Percentiles rank a stretch among this genome's conserved stretches.
These are phyloP conservation scores for Periophthalmus modestus DNA, from an alignment of 2,113 vertebrate genomes.

Conservation along the genomic window DNA sequence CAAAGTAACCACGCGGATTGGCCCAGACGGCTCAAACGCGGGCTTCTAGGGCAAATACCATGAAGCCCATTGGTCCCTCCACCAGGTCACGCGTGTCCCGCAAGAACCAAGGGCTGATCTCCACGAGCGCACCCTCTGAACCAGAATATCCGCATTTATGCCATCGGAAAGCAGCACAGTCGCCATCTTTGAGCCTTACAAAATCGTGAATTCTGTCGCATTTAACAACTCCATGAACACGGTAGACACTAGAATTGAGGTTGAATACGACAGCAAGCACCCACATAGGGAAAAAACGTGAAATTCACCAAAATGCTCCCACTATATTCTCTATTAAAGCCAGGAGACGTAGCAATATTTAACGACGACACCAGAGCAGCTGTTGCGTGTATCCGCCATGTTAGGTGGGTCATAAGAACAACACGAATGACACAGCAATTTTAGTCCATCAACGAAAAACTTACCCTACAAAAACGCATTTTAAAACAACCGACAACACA, in stretches of 20 bases:
- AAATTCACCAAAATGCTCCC: not conserved
- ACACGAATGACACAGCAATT: slow-evolving; percentile 73
- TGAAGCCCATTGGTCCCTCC: slow-evolving; percentile 61
- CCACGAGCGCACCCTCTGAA: slow-evolving; percentile 28
- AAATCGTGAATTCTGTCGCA: not conserved
- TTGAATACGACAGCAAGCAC: rapidly evolving
- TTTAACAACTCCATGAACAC: rapidly evolving
- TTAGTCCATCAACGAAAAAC: not conserved
- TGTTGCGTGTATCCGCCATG: slow-evolving; percentile 1
- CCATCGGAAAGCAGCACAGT: not conserved
- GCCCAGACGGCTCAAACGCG: slow-evolving; percentile 58
- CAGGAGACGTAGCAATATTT: not conserved
- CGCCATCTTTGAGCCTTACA: slow-evolving; percentile 64
- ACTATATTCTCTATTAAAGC: not conserved
- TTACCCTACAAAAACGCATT: not conserved
- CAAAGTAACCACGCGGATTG: slow-evolving; percentile 55
- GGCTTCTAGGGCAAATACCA: slow-evolving; percentile 47
- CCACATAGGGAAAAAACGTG: not conserved
- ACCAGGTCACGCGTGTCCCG: slow-evolving; percentile 47
- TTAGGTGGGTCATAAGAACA: not conserved
- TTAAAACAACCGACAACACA: not conserved
- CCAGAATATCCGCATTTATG: slow-evolving; percentile 59
- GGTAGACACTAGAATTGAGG: not conserved
- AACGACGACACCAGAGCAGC: not conserved
- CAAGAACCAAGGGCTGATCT: slow-evolving; percentile 32